Evolutionary conservation across 2,888 invertebrate species (phyloP).

Genomic region (Nineta flava): DNA sequence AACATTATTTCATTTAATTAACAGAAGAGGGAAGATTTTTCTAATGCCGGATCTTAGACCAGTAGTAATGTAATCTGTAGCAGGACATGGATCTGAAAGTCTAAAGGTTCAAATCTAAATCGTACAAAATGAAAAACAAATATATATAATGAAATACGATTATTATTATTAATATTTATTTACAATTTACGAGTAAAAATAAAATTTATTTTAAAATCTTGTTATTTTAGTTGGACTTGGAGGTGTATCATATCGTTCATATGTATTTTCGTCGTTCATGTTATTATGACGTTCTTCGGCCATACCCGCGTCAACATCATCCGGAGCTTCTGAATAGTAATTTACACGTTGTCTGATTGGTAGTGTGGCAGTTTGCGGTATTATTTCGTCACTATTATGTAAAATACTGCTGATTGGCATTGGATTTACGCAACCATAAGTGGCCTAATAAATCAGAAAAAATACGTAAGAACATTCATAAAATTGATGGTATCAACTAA

Average conservation of each 20-base stretch:
- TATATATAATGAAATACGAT: too few species aligned
- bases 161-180: too few species aligned
- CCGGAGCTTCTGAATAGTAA: constrained; percentile 6
- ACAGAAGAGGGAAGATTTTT: too few species aligned
- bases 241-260: constrained; percentile 18
- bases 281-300: constrained; percentile 18
- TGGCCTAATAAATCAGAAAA: constrained; percentile 27
- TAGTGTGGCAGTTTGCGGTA: constrained; percentile 26
- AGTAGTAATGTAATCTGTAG: too few species aligned
- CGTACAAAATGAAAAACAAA: too few species aligned
- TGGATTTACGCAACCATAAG: constrained; percentile 40
- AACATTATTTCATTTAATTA: too few species aligned
- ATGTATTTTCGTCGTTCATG: constrained; percentile 26
- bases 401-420: constrained; percentile 25
- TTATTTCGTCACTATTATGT: constrained; percentile 18
- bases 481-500: too few species aligned
- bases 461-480: too few species aligned
- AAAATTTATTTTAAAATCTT: constrained; percentile 19
- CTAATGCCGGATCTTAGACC: too few species aligned
- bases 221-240: constrained; percentile 24
- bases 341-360: constrained; percentile 17
- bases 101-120: too few species aligned
- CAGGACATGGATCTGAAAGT: too few species aligned
- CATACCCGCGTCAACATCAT: constrained; percentile 14
- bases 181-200: too few species aligned